Evolutionary conservation across 2,113 vertebrate genomes (phyloP).

Genomic region (Pelecanus crispus): DNA sequence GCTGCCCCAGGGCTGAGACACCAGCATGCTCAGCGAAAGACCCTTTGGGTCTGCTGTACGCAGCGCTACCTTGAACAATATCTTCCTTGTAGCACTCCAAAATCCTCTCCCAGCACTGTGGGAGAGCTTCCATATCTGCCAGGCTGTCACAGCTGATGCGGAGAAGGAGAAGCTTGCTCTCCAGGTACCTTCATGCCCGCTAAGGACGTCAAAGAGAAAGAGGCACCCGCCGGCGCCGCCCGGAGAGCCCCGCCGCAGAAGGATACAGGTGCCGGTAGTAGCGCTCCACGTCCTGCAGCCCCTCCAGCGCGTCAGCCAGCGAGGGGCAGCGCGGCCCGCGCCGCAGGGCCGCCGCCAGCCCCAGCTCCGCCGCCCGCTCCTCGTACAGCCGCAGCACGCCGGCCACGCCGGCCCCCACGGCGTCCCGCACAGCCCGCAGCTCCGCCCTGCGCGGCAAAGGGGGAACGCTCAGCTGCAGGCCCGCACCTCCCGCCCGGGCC

Average conservation of each 20-base stretch:
- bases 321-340: constrained; percentile 76
- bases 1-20: not conserved
- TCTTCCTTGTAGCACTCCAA: constrained; percentile 59
- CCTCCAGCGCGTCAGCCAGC: constrained; percentile 85
- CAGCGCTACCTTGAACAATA: constrained; percentile 69
- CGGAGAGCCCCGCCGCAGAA: not conserved
- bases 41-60: rapidly evolving
- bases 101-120: constrained; percentile 77
- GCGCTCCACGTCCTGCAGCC: constrained; percentile 83
- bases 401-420: constrained; percentile 67
- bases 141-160: constrained; percentile 69
- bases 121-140: constrained; percentile 69
- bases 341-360: constrained; percentile 46
- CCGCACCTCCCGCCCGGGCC: not conserved
- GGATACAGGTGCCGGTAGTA: constrained; percentile 86
- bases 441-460: not conserved
- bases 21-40: rapidly evolving
- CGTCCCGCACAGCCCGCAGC: constrained; percentile 76
- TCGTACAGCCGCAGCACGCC: constrained; percentile 73
- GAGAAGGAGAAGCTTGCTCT: constrained; percentile 76
- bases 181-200: constrained; percentile 72
- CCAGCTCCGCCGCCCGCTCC: constrained; percentile 51
- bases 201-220: constrained; percentile 39
- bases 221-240: rapidly evolving
- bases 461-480: not conserved